These are phyloP conservation scores for Ophion ventricosus DNA, from an alignment of 2,888 invertebrate genomes.

Conservation along the genomic window DNA sequence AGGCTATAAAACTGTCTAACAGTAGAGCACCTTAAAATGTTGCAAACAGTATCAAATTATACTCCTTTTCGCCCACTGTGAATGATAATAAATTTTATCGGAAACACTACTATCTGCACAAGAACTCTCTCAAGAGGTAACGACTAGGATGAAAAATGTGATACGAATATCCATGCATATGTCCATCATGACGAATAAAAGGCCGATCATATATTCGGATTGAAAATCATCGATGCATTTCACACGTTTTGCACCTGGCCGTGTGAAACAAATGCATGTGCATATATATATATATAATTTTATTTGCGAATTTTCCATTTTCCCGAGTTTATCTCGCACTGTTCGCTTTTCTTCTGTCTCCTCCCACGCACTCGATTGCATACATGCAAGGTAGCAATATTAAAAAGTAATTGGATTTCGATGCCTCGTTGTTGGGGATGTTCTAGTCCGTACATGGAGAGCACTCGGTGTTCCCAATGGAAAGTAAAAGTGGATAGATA, in stretches of 20 bases:
- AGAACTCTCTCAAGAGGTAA: too few species aligned
- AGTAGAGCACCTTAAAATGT: too few species aligned
- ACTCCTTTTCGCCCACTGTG: too few species aligned
- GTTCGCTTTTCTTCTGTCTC: conserved; percentile 33
- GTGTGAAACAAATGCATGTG: conserved; percentile 7
- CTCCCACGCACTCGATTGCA: conserved; percentile 70
- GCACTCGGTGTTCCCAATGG: conserved; percentile 53
- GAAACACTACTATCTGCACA: too few species aligned
- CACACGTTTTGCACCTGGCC: background rate
- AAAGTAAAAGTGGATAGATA: conserved; percentile 28
- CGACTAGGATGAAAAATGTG: too few species aligned
- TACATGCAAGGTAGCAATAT: conserved; percentile 72
- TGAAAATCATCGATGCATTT: conserved; percentile 19
- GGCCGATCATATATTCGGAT: conserved; percentile 23
- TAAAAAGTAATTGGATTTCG: conserved; percentile 80
- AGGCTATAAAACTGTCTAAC: too few species aligned
- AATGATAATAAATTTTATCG: too few species aligned
- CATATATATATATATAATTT: background rate
- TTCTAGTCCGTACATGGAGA: conserved; percentile 17
- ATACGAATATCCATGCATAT: background rate
- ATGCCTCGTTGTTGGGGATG: conserved; percentile 69
- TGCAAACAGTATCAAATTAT: too few species aligned
- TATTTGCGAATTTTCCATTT: conserved; percentile 23
- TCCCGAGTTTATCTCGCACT: conserved; percentile 18
- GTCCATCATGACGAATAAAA: conserved; percentile 2